These are phyloP conservation scores for Gobio occitaniae DNA, from an alignment of 2,797 vertebrate species.

Conservation along the genomic window DNA sequence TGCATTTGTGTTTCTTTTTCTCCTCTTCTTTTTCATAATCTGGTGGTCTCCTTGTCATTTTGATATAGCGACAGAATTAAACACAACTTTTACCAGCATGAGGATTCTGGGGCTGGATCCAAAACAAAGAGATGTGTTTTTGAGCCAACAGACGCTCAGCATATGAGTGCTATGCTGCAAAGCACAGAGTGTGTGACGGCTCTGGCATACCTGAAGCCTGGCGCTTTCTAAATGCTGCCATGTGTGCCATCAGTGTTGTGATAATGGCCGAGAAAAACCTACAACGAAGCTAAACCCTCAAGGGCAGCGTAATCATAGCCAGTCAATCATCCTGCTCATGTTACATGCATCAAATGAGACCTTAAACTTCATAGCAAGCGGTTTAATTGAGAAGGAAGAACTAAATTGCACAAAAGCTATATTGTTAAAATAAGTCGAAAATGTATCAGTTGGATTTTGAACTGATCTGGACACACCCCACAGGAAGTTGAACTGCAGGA, in stretches of 20 bases:
- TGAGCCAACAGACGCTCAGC: constrained; percentile 63
- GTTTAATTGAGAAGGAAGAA: background rate
- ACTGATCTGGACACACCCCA: background rate
- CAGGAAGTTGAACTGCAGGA: background rate
- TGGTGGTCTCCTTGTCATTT: constrained; percentile 85
- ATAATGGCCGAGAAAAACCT: constrained; percentile 51
- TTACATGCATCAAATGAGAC: background rate
- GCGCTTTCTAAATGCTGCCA: constrained; percentile 53
- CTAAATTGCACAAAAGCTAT: background rate
- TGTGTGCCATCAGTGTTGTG: constrained; percentile 54
- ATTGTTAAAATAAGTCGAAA: background rate
- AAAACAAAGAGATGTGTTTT: constrained; percentile 73
- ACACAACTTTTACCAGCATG: constrained; percentile 76
- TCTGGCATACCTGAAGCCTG: constrained; percentile 55
- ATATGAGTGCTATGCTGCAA: constrained; percentile 58
- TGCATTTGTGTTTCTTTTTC: constrained; percentile 55
- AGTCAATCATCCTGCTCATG: constrained; percentile 45
- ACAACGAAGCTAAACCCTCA: constrained; percentile 51
- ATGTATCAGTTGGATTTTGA: background rate
- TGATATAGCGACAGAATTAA: constrained; percentile 86
- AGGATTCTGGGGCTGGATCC: constrained; percentile 72
- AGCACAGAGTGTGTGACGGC: constrained; percentile 49
- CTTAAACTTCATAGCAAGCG: background rate
- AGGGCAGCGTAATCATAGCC: constrained; percentile 43
- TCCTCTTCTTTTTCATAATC: constrained; percentile 72